Percentiles rank a stretch among this genome's conserved stretches.
Conservation (phyloP, 2,797 vertebrate species). For the Coranthus polyacanthus region DNA sequence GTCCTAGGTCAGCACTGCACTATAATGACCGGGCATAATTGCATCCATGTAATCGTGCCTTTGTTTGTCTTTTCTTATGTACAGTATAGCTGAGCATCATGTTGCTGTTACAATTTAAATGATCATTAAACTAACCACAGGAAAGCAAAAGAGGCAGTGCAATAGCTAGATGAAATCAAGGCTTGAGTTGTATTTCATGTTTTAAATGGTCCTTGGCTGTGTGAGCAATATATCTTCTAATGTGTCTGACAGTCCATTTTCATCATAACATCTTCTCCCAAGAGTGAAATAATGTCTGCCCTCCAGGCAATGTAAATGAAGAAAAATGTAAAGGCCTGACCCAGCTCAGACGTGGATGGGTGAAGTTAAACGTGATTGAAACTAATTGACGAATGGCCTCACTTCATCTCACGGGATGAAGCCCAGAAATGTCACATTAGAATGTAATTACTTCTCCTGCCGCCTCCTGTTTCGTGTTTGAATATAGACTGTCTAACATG, state of each 20-base stretch:
- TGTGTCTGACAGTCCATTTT: slow-evolving; percentile 69
- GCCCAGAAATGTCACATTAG: slow-evolving; percentile 69
- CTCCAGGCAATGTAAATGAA: slow-evolving; percentile 71
- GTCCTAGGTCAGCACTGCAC: neutral
- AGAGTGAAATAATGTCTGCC: slow-evolving; percentile 68
- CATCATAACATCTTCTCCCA: slow-evolving; percentile 72
- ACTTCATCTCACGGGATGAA: slow-evolving; percentile 64
- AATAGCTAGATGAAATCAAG: slow-evolving; percentile 38
- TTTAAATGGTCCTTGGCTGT: slow-evolving; percentile 48
- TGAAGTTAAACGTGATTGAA: slow-evolving; percentile 72
- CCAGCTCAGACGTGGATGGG: slow-evolving; percentile 46
- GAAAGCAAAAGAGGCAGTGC: slow-evolving; percentile 27
- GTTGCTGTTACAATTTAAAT: slow-evolving; percentile 30
- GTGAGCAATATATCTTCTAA: slow-evolving; percentile 62
- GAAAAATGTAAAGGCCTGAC: slow-evolving; percentile 64
- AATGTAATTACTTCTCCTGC: slow-evolving; percentile 64
- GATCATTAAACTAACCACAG: slow-evolving; percentile 33
- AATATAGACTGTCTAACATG: slow-evolving; percentile 27
- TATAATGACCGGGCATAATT: neutral
- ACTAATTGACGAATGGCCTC: slow-evolving; percentile 72
- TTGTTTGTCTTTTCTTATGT: neutral
- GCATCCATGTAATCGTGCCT: neutral
- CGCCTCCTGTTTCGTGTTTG: slow-evolving; percentile 39
- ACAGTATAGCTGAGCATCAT: neutral
- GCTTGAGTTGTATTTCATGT: slow-evolving; percentile 30